These are phyloP conservation scores for Lycocerus yunnanus DNA, from an alignment of 2,888 invertebrate species.

Conservation along the genomic window DNA sequence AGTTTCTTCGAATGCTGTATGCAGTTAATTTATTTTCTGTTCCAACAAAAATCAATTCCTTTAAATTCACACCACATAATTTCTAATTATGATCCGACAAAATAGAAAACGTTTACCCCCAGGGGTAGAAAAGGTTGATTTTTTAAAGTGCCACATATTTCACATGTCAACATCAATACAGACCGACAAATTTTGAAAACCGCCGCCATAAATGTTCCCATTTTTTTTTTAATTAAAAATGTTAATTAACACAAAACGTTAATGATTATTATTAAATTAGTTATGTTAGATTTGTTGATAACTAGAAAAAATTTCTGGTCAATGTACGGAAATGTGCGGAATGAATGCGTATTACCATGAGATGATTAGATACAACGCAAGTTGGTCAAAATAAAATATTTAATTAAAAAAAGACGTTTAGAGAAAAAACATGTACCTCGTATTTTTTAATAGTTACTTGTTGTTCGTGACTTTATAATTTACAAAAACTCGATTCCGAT, in stretches of 20 bases:
- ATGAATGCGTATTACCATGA: neutral
- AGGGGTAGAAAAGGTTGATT: neutral
- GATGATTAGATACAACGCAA: neutral
- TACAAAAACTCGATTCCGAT: neutral
- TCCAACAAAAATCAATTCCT: neutral
- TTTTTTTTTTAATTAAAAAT: neutral
- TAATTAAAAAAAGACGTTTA: neutral
- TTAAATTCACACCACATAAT: neutral
- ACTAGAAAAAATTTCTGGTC: neutral
- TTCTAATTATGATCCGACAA: neutral
- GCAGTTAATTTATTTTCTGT: constrained; percentile 1
- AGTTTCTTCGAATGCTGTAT: neutral
- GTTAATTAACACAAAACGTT: neutral
- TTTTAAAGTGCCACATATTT: neutral
- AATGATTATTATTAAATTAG: neutral
- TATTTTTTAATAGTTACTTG: neutral
- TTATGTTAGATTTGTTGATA: neutral
- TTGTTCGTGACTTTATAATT: neutral
- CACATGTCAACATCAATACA: neutral
- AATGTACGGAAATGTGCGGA: neutral
- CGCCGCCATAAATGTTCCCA: neutral
- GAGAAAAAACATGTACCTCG: neutral
- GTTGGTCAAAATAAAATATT: neutral
- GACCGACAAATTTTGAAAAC: neutral
- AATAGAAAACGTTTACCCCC: neutral